These are phyloP conservation scores for Phocides pigmalion DNA, from an alignment of 1,140 invertebrate species.

Conservation along the genomic window DNA sequence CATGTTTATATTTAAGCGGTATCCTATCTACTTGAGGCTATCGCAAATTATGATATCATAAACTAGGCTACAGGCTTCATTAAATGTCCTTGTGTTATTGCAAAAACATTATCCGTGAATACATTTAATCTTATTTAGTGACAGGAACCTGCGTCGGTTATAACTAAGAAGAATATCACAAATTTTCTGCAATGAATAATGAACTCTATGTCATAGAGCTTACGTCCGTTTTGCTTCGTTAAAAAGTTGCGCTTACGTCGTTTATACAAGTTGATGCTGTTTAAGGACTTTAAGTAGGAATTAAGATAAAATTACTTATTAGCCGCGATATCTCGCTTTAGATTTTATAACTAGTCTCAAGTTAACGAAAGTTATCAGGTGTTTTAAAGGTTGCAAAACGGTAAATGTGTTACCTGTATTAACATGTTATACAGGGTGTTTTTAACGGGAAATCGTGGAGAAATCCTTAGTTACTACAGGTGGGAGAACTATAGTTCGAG, in stretches of 20 bases:
- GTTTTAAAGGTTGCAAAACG: slow-evolving; percentile 3
- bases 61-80: slow-evolving; percentile 53
- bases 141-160: slow-evolving; percentile 68
- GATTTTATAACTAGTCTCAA: slow-evolving; percentile 15
- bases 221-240: not conserved
- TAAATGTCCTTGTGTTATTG: slow-evolving; percentile 68
- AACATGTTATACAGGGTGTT: no score
- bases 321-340: slow-evolving; percentile 48
- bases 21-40: slow-evolving; percentile 27
- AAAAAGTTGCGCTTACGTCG: slow-evolving; percentile 5
- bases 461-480: no score
- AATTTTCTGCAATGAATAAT: not conserved
- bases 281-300: slow-evolving; percentile 47
- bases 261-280: slow-evolving; percentile 34
- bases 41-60: slow-evolving; percentile 50
- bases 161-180: slow-evolving; percentile 45
- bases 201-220: not conserved
- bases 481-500: no score
- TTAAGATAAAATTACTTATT: slow-evolving; percentile 62
- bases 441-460: no score
- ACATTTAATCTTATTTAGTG: slow-evolving; percentile 79
- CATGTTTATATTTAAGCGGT: slow-evolving; percentile 7
- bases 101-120: slow-evolving; percentile 58
- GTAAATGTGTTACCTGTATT: not conserved
- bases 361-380: slow-evolving; percentile 19